Evolutionary conservation across 2,888 invertebrate genomes (phyloP).

Genomic region (Callosobruchus maculatus): DNA sequence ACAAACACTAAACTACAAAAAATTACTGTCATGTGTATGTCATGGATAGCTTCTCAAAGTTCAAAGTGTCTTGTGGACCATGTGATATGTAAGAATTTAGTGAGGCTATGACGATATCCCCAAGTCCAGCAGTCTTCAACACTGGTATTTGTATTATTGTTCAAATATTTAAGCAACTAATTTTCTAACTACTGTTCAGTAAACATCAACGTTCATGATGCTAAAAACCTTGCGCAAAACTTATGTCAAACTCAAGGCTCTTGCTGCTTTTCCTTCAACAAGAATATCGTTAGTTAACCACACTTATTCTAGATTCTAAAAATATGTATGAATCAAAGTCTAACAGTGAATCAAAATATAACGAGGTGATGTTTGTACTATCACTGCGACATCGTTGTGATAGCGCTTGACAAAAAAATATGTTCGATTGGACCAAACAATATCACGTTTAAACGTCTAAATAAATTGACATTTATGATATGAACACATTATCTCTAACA

Average conservation of each 20-base stretch:
- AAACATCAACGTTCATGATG: too few relatives aligned
- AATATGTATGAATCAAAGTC: neutral
- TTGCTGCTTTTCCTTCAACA: neutral
- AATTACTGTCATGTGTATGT: neutral
- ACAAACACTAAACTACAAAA: neutral
- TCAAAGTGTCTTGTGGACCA: neutral
- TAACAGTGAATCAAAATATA: neutral
- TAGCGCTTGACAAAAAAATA: neutral
- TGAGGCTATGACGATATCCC: neutral
- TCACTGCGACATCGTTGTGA: neutral
- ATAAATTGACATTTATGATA: neutral
- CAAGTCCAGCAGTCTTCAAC: neutral
- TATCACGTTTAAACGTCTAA: neutral
- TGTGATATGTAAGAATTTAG: neutral
- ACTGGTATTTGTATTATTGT: too few relatives aligned
- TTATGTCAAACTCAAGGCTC: too few relatives aligned
- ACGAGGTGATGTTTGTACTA: neutral
- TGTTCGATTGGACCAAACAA: neutral
- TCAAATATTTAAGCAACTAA: too few relatives aligned
- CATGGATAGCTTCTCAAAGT: neutral
- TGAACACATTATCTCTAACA: neutral
- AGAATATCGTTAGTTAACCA: neutral
- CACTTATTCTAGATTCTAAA: neutral
- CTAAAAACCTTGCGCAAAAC: too few relatives aligned
- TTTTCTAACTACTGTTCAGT: too few relatives aligned